Percentiles rank a stretch among this genome's conserved stretches.
Conservation (phyloP, 2,113 vertebrate genomes). For the Gasterosteus nipponicus region DNA sequence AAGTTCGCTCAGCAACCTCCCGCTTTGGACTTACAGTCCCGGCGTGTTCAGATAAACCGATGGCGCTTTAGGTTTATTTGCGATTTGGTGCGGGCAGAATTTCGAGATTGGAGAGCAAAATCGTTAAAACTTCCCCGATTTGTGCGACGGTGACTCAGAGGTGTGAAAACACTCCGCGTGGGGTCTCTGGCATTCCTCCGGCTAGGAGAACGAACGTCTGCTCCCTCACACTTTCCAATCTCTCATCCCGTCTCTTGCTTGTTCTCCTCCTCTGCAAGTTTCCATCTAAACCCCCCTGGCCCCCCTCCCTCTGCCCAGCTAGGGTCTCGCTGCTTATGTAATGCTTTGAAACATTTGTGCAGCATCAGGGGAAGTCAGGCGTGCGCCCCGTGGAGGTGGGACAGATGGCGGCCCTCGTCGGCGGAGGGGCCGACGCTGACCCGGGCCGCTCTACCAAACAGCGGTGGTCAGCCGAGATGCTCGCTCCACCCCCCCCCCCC, state of each 20-base stretch:
- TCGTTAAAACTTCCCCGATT: slow-evolving; percentile 28
- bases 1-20: slow-evolving; percentile 13
- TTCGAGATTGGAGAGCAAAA: slow-evolving; percentile 17
- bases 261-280: slow-evolving; percentile 16
- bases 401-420: slow-evolving; percentile 81
- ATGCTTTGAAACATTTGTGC: slow-evolving; percentile 78
- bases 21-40: slow-evolving; percentile 9
- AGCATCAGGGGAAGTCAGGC: slow-evolving; percentile 78
- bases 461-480: too few species aligned
- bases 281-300: slow-evolving; percentile 11
- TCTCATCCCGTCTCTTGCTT: slow-evolving; percentile 7
- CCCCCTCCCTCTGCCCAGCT: slow-evolving; percentile 21
- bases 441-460: too few species aligned
- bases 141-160: slow-evolving; percentile 8
- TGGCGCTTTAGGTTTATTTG: background rate
- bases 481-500: too few species aligned
- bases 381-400: slow-evolving; percentile 73
- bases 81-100: background rate
- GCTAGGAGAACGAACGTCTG: slow-evolving; percentile 25
- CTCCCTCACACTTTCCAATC: slow-evolving; percentile 28
- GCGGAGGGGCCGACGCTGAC: too few species aligned
- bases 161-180: slow-evolving; percentile 33
- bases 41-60: background rate
- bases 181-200: slow-evolving; percentile 22
- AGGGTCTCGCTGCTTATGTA: slow-evolving; percentile 73